Conservation (phyloP, 1,140 invertebrate genomes). For the Drosophila pseudoobscura region DNA sequence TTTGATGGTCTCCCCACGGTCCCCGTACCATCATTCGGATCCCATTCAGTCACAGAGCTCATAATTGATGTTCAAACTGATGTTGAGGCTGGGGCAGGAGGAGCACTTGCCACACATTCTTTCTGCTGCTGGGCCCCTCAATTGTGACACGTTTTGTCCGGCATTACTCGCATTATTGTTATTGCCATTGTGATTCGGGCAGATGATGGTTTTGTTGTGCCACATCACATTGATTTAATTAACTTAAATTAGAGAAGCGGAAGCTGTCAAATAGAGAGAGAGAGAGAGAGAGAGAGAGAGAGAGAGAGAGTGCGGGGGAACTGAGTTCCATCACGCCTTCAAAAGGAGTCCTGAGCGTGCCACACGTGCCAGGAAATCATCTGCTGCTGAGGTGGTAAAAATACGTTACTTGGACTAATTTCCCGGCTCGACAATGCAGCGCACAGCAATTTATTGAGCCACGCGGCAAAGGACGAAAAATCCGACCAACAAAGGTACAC, state of each 20-base stretch:
- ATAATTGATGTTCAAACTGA: conserved; percentile 80
- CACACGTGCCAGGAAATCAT: conserved; percentile 72
- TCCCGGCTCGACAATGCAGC: conserved; percentile 45
- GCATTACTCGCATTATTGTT: conserved; percentile 25
- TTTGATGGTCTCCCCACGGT: conserved; percentile 27
- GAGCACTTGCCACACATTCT: conserved; percentile 73
- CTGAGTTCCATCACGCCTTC: too few species aligned
- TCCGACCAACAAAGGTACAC: conserved; percentile 11
- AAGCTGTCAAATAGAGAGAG: conserved; percentile 21
- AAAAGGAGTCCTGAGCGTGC: too few species aligned
- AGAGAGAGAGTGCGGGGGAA: conserved; percentile 5
- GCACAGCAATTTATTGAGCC: conserved; percentile 40
- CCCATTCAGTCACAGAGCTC: conserved; percentile 44
- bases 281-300: conserved; percentile 10
- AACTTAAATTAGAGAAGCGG: conserved; percentile 64
- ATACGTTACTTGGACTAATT: conserved; percentile 67
- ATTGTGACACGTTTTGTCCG: conserved; percentile 29
- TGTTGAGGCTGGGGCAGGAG: conserved; percentile 58
- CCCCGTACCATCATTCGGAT: conserved; percentile 16
- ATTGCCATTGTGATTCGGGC: conserved; percentile 38
- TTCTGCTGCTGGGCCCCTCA: conserved; percentile 11
- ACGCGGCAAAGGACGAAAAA: conserved; percentile 34
- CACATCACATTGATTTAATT: conserved; percentile 73
- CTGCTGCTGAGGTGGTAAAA: conserved; percentile 37
- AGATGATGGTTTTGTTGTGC: conserved; percentile 58